phyloP scores from a whole-genome alignment of 2,888 invertebrate genomes.

The Mythimna vitellina region DNA sequence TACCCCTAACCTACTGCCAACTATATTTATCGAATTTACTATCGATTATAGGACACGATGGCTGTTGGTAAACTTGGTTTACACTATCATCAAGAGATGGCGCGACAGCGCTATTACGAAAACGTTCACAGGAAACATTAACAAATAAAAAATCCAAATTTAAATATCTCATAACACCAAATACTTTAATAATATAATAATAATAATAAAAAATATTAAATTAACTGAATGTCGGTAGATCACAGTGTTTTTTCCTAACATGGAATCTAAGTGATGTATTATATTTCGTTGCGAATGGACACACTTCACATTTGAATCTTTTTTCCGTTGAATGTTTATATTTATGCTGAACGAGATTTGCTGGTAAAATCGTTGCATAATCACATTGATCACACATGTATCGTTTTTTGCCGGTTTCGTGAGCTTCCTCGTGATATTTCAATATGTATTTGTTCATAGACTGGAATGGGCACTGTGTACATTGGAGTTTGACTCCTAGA shows the following conservation, averaged over 20 bases:
- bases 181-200: slow-evolving; percentile 66
- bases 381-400: slow-evolving; percentile 85
- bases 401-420: slow-evolving; percentile 82
- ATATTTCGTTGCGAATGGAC: slow-evolving; percentile 87
- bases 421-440: slow-evolving; percentile 86
- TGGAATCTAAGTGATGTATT: slow-evolving; percentile 87
- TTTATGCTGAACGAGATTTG: slow-evolving; percentile 86
- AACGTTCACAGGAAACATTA: background rate
- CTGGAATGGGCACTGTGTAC: slow-evolving; percentile 83
- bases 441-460: slow-evolving; percentile 87
- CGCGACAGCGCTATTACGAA: background rate
- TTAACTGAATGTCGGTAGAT: slow-evolving; percentile 84
- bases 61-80: too few species aligned
- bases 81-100: background rate
- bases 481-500: slow-evolving; percentile 83
- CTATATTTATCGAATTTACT: too few species aligned
- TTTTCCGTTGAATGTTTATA: slow-evolving; percentile 87
- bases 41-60: too few species aligned
- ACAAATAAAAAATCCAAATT: slow-evolving; percentile 14
- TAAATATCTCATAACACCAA: slow-evolving; percentile 75
- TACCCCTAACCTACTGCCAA: too few species aligned
- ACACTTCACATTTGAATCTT: slow-evolving; percentile 86
- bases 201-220: slow-evolving; percentile 60
- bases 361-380: slow-evolving; percentile 85
- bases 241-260: slow-evolving; percentile 88